Evolutionary conservation across 2,113 vertebrate species (phyloP).

Genomic region (Heterotilapia buettikoferi): DNA sequence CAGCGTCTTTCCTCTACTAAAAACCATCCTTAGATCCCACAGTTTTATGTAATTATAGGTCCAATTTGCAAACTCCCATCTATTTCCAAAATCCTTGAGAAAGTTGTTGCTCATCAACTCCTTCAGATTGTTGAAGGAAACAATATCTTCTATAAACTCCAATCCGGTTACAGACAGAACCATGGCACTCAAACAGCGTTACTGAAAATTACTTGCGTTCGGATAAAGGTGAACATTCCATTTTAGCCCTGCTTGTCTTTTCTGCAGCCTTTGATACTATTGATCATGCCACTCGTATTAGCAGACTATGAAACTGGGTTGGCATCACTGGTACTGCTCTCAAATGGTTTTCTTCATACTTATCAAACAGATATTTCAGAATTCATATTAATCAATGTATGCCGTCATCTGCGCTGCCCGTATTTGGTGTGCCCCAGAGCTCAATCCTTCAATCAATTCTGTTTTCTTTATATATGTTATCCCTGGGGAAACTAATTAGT

Average conservation of each 20-base stretch:
- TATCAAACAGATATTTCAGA: neutral
- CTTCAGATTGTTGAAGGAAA: neutral
- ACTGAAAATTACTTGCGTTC: neutral
- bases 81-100: neutral
- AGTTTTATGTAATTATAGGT: neutral
- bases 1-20: too few relatives aligned
- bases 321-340: neutral
- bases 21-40: too few relatives aligned
- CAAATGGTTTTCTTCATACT: neutral
- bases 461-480: neutral
- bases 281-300: neutral
- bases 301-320: neutral
- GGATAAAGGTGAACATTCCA: neutral
- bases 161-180: rapidly evolving
- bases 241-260: neutral
- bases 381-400: neutral
- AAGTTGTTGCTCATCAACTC: neutral
- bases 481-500: neutral
- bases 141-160: neutral
- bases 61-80: neutral
- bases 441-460: neutral
- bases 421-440: neutral
- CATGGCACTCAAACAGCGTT: rapidly evolving
- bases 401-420: rapidly evolving
- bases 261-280: neutral